phyloP scores from a whole-genome alignment of 64 coral and sea anemone species.

The Porites australiensis region DNA sequence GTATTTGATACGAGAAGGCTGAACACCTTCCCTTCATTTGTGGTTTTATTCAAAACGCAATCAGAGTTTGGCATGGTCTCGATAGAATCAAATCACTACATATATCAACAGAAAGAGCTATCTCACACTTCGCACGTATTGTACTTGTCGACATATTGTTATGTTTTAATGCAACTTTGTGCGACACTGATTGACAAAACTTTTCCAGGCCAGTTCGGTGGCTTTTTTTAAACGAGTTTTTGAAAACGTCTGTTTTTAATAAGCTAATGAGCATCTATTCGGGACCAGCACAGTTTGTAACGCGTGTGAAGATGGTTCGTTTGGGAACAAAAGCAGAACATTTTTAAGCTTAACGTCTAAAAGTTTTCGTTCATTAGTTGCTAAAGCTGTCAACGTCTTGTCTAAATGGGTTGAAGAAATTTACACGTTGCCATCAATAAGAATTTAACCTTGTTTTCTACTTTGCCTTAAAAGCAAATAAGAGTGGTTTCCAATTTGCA shows the following conservation, averaged over 20 bases:
- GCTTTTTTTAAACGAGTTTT: no score
- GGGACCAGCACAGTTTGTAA: neutral
- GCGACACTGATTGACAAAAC: neutral
- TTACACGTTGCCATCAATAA: neutral
- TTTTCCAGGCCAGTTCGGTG: neutral
- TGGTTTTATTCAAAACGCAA: slow-evolving; percentile 20
- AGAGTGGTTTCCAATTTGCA: neutral
- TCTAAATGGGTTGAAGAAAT: neutral
- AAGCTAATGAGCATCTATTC: slow-evolving; percentile 10
- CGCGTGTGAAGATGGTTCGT: neutral
- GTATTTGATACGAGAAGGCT: neutral
- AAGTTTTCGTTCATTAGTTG: slow-evolving; percentile 18
- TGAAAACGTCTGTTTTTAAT: slow-evolving; percentile 25
- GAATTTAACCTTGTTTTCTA: neutral
- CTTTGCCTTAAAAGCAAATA: neutral
- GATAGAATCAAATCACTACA: neutral
- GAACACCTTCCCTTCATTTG: slow-evolving; percentile 2
- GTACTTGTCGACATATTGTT: neutral
- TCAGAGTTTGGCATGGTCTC: neutral
- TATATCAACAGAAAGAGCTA: neutral
- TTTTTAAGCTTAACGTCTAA: slow-evolving; percentile 19
- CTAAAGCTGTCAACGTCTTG: neutral
- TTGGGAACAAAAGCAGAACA: slow-evolving; percentile 6
- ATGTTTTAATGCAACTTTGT: slow-evolving; percentile 12
- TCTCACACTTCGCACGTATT: slow-evolving; percentile 4